Conservation (phyloP, 2,797 vertebrate species). For the Onychomys arenicola region DNA sequence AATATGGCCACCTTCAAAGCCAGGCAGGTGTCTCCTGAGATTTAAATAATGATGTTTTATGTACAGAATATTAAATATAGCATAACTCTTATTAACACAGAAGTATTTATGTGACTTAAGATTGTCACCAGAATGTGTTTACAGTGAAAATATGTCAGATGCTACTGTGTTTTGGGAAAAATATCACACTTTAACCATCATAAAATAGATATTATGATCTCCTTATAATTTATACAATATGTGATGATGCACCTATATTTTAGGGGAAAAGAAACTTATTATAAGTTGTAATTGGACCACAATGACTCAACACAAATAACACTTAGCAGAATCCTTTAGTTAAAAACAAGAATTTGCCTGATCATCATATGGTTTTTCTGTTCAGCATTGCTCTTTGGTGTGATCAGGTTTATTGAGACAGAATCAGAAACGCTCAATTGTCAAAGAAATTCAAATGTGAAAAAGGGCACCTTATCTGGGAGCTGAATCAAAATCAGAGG, state of each 20-base stretch:
- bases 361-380: background rate
- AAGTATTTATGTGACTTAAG: conserved; percentile 10
- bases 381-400: background rate
- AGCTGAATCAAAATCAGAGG: background rate
- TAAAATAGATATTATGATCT: background rate
- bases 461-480: background rate
- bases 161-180: background rate
- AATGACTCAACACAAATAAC: background rate
- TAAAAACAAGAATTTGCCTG: background rate
- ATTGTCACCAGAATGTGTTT: background rate
- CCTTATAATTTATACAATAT: background rate
- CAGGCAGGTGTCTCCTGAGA: conserved; percentile 42
- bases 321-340: background rate
- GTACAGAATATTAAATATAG: conserved; percentile 5
- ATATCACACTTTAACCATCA: background rate
- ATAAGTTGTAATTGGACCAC: background rate
- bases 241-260: background rate
- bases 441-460: background rate
- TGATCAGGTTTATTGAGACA: background rate
- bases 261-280: conserved; percentile 23
- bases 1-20: conserved; percentile 3
- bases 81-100: background rate
- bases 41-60: conserved; percentile 41
- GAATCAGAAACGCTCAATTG: background rate
- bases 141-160: background rate